Evolutionary conservation across 2,888 invertebrate genomes (phyloP), one percentile per base, ranked within the genome.

Genomic region (Tenodera sinensis): DNA sequence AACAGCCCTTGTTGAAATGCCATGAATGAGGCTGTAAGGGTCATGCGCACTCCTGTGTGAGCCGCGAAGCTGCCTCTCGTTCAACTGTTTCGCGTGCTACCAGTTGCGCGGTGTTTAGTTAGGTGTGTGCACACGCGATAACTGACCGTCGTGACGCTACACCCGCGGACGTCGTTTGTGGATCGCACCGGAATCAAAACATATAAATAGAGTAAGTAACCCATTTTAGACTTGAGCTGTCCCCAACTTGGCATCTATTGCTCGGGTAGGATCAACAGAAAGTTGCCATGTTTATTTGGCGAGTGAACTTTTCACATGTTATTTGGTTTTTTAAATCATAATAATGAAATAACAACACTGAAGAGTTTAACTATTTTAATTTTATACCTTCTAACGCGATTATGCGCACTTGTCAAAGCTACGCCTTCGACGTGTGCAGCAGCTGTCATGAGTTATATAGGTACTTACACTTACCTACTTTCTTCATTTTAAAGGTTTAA

Each of bases 121-220:
- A 30, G 81, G 87, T 87, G 87, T 30, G 4, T 25, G 82, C 34
- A 82, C 87, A 34, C 82, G 87, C 87, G 87, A 87, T n/a, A 28
- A 14, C 42, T 6, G 81, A 15, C 81, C 86, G 28, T 28, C 27
- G 14, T 20, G 81, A 81, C 86, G 28, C 30, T 28, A 25, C 81
- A 7, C 6, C 86, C 81, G 20, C 54, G 27, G 86, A 30, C 47
- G 28, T 30, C 86, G 82, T 82, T 82, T n/a, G 25, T 85, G 28
- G 82, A 30, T 87, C 30, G 87, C n/a, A 20, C 25, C 28, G 54
- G 81, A 87, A 30, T 82, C 81, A 87, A 82, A 86, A 84, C 71
- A 83, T 34, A 88, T 88, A 88, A 88, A 88, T 83, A 83, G 86
- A 71, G 88, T 88, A 47, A 88, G 83, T 88, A 88, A 88, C 83